Base-by-base conservation (phyloP, 2,797 vertebrate species). In the Pseudochirops cupreus region DNA sequence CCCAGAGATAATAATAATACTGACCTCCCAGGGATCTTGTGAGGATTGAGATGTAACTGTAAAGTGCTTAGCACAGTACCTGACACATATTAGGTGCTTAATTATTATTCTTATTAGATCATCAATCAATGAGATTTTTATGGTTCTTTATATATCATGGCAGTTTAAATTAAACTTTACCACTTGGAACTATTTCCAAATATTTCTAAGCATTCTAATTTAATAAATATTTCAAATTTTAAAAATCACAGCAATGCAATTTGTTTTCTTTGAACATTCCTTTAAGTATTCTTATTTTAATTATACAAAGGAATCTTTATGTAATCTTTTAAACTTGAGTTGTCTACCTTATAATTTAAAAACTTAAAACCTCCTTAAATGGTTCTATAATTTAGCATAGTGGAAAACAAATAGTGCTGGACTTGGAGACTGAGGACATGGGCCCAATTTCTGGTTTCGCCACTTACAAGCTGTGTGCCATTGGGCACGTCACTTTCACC, bases 141-240 rank as follows among this genome's bases (percentile, higher is more conserved):
- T 91, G 93, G 29, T 95, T 94, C 62, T 31, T 92, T 87, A 46
- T 16, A 91, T 0, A 33, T 11, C 46, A 59, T 74, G 55, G 58
- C 53, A 94, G 39, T 91, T 94, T 90, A 92, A 50, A 92, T 67
- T 24, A 93, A 93, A 28, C 31, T 9, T 46, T 82, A 93, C 67
- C 28, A 11, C 62, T 58, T 33, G 93, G 50, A 89, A 94, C 90
- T 92, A 94, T 56, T 91, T 53, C 26, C 46, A 59, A 46, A 92
- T 92, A 95, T 91, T 82, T 58, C 16, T 31, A 59, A 39, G 90
- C 91, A 95, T 92, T 82, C 95, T 57, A 95, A 95, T 54, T 93
- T 93, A 5, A 93, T 93, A 93, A 97, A 94, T 24, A 93, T 4
- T 0, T 16, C 52, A 56, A 57, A 87, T 87, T 62, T 31, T 58